Base-by-base conservation (phyloP, 2,888 invertebrate genomes). In the Trachelus troglodyta region DNA sequence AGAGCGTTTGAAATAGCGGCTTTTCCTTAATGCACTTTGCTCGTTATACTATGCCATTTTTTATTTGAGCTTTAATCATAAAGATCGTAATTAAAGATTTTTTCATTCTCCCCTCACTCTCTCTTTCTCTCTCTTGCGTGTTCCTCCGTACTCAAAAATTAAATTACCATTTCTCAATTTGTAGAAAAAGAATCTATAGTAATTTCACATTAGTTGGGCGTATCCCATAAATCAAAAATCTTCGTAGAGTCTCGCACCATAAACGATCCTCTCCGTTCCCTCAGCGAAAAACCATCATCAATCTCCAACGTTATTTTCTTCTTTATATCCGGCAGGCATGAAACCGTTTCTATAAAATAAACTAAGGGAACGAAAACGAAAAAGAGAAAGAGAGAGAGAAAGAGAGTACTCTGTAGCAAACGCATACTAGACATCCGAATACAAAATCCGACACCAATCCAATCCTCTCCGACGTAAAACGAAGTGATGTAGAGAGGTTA, bases 281-380 rank as follows among this genome's bases (percentile, higher is more conserved):
- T 23, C 56, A 9, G 56, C 23, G 56, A 56, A 56, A 23, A 56
- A 23, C 23, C 56, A 56, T 23, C 56, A 56, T 56, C 56, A 56
- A 56, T 56, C 56, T 56, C 23, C 56, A 23, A 23, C 56, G 56
- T 56, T 56, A 56, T 56, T 56, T 56, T 56, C 56, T 56, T 56
- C 56, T 56, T 56, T 56, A 56, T 56, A 56, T 56, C 56, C 56
- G 23, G 56, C 56, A 9, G 56, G 56, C 56, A 56, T 56, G 56
- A 56, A 56, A 56, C 23, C 56, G 23, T 56, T 56, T 23, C 56
- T 56, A 76, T 79, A 74, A 77, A 75, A 74, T 77, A 77, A 76
- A 77, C 35, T 34, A 74, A 68, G 69, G 75, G 30, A 56, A 35
- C 30, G 23, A 68, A 69, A 77, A 69, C 76, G 74, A 73, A 68